Base-by-base conservation (phyloP, 1,140 invertebrate species). In the Ceratina japonica region DNA sequence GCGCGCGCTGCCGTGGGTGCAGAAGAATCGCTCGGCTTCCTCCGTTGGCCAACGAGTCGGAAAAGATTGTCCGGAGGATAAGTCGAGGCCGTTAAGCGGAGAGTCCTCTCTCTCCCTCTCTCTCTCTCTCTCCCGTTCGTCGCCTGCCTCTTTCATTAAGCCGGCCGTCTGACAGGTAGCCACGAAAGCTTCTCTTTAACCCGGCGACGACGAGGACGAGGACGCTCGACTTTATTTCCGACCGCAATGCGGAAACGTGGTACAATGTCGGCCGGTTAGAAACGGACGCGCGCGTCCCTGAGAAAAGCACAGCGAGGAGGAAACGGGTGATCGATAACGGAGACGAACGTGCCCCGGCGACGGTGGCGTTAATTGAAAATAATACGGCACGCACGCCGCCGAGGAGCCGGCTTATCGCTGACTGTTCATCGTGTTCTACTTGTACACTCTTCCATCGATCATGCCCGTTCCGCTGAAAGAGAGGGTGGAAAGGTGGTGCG, bases 1-100 rank as follows among this genome's bases (percentile, higher is more conserved):
- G 51, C 44, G 71, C 58, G 62, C 74, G 81, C 81, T 84, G 64
- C 22, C 84, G 70, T 84, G 51, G 12, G 24, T 44, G 69, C 31
- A 64, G 58, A 74, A 85, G 74, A 82, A 86, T 86, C 83, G 83
- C 62, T 52, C 65, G 62, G 58, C 66, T 69, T 49, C 62, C 58
- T 24, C 18, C 51, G 27, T n/a, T 15, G 22, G 15, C 27, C 51
- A 44, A 52, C 51, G 61, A 68, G 71, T 56, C 37, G 54, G 49
- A 44, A 44, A 69, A 82, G 84, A 86, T 86, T 85, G 84, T 86
- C 83, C 80, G 58, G 63, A 56, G 80, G 84, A 86, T 85, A 86
- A 86, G 76, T 85, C 80, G 62, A 56, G 68, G 59, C 73, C 84
- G 85, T 86, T 86, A 86, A 85, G 79, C 58, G 68, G 75, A 75